Evolutionary conservation across 2,113 vertebrate genomes (phyloP).

Genomic region (Beaufortia kweichowensis): DNA sequence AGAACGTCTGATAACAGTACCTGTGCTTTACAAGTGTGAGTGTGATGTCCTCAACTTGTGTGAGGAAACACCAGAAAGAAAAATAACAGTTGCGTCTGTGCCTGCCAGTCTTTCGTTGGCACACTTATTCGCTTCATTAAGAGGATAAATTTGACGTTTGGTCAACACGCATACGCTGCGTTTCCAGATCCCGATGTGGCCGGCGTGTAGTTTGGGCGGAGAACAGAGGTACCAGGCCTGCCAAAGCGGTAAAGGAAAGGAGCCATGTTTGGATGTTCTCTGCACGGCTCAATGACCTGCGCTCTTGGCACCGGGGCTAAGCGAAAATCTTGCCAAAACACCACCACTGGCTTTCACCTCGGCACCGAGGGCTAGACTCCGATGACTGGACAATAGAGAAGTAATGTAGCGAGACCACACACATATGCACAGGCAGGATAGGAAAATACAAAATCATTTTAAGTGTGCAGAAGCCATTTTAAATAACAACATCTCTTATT

Average conservation of each 20-base stretch:
- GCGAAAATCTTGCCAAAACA: slow-evolving; percentile 24
- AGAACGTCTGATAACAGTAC: slow-evolving; percentile 49
- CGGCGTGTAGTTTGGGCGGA: slow-evolving; percentile 36
- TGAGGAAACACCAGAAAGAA: neutral
- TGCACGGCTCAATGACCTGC: slow-evolving; percentile 16
- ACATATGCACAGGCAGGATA: slow-evolving; percentile 28
- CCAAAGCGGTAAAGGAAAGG: slow-evolving; percentile 2
- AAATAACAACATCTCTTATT: slow-evolving; percentile 25
- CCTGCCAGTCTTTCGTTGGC: slow-evolving; percentile 10
- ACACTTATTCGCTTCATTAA: slow-evolving; percentile 35
- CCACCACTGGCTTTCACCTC: slow-evolving; percentile 30
- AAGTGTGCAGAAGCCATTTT: slow-evolving; percentile 36
- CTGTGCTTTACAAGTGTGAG: slow-evolving; percentile 21
- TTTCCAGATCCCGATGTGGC: slow-evolving; percentile 17
- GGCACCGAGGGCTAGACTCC: slow-evolving; percentile 13
- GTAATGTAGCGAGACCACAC: slow-evolving; percentile 36
- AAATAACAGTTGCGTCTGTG: neutral
- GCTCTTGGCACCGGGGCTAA: neutral
- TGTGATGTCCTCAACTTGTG: slow-evolving; percentile 10
- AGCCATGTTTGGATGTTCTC: slow-evolving; percentile 37
- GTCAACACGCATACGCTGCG: slow-evolving; percentile 3
- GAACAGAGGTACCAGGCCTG: slow-evolving; percentile 16
- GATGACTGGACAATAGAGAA: slow-evolving; percentile 25
- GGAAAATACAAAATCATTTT: slow-evolving; percentile 4
- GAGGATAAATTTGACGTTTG: slow-evolving; percentile 22